These are phyloP conservation scores for Ditula angustiorana DNA, from an alignment of 2,888 invertebrate genomes.

Conservation along the genomic window DNA sequence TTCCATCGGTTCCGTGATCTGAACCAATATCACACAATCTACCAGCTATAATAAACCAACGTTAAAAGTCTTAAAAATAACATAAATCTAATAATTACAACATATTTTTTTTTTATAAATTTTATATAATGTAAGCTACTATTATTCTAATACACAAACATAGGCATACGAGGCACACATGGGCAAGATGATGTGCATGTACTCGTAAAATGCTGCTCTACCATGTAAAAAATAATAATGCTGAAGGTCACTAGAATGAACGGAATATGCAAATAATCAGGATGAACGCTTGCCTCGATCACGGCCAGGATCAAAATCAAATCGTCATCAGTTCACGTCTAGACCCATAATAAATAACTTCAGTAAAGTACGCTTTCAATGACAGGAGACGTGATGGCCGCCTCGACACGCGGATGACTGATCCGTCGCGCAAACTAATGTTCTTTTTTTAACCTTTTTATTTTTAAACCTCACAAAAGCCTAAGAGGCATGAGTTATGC, in stretches of 20 bases:
- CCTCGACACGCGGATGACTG: slow-evolving; percentile 78
- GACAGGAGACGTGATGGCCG: slow-evolving; percentile 72
- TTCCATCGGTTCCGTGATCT: too few relatives aligned
- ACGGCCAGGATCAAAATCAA: slow-evolving; percentile 64
- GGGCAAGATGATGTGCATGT: too few relatives aligned
- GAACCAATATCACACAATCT: too few relatives aligned
- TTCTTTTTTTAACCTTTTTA: slow-evolving; percentile 77
- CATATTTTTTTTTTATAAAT: too few relatives aligned
- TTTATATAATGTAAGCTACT: too few relatives aligned
- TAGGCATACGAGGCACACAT: too few relatives aligned
- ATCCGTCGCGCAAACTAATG: slow-evolving; percentile 80
- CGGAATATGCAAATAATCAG: slow-evolving; percentile 38
- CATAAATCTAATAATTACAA: too few relatives aligned
- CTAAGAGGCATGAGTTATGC: slow-evolving; percentile 80
- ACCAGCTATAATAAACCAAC: too few relatives aligned
- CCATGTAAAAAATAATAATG: neutral
- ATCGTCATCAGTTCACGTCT: slow-evolving; percentile 67
- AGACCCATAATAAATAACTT: slow-evolving; percentile 57
- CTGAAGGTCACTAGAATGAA: slow-evolving; percentile 9
- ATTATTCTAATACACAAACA: too few relatives aligned
- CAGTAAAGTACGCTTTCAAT: slow-evolving; percentile 62
- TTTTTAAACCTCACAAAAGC: slow-evolving; percentile 78
- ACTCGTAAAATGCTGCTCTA: too few relatives aligned
- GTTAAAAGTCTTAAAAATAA: too few relatives aligned
- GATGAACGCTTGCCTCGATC: slow-evolving; percentile 37